Percentiles rank a stretch among this genome's conserved stretches.
Conservation (phyloP, 2,888 invertebrate genomes). For the Tetheella fluctuosa region DNA sequence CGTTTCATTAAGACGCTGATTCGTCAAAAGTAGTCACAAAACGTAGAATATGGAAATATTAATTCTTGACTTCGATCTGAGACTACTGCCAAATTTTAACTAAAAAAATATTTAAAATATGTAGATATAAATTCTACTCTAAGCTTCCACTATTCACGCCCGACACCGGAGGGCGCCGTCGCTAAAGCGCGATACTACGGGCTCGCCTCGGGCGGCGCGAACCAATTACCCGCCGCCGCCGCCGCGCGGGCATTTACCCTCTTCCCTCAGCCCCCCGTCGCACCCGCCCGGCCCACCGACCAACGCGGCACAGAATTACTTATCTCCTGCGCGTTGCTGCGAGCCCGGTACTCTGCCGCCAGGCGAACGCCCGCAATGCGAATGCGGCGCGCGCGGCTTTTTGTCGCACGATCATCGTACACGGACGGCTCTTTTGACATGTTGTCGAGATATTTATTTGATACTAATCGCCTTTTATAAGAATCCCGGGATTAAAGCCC, state of each 20-base stretch:
- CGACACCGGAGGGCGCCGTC: conserved; percentile 83
- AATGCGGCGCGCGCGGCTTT: conserved; percentile 64
- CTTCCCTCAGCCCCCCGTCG: conserved; percentile 45
- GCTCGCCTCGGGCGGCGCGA: conserved; percentile 84
- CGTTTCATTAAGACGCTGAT: no score
- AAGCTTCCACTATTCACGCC: conserved; percentile 53
- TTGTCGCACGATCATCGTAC: conserved; percentile 50
- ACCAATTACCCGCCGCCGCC: conserved; percentile 82
- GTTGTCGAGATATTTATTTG: not conserved
- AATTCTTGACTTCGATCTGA: not conserved
- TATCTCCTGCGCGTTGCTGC: conserved; percentile 69
- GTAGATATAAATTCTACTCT: conserved; percentile 51
- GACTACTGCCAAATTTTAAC: no score
- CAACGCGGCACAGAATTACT: conserved; percentile 64
- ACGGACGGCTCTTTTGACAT: not conserved
- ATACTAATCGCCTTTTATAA: not conserved
- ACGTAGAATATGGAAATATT: conserved; percentile 14
- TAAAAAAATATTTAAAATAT: conserved; percentile 26
- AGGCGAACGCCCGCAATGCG: conserved; percentile 77
- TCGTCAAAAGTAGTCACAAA: not conserved
- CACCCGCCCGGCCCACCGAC: conserved; percentile 44
- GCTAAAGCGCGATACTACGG: conserved; percentile 84
- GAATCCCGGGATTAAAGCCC: not conserved
- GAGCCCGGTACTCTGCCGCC: conserved; percentile 77
- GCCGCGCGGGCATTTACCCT: conserved; percentile 79